Percentiles rank a stretch among this genome's conserved stretches.
phyloP scores from a whole-genome alignment of 2,113 vertebrate genomes.

The Psophia crepitans region DNA sequence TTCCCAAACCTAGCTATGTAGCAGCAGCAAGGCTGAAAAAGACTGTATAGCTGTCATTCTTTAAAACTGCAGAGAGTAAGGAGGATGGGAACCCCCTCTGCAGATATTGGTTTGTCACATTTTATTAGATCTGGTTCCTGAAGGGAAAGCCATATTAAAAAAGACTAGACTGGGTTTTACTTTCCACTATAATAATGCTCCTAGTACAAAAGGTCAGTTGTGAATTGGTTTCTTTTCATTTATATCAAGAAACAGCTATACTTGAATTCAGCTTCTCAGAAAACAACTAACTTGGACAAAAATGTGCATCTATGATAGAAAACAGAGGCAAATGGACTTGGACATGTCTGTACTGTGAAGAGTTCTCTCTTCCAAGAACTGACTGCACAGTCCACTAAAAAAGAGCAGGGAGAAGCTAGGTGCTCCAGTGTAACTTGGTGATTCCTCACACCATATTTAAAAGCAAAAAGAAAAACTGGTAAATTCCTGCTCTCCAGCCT shows the following conservation, averaged over 20 bases:
- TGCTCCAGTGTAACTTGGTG: neutral
- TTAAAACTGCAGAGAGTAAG: neutral
- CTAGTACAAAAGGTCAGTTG: neutral
- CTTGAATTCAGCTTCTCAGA: neutral
- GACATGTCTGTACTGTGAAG: neutral
- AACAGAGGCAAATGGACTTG: neutral
- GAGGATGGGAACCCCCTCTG: neutral
- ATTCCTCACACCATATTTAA: neutral
- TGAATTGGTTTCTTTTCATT: neutral
- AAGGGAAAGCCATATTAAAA: conserved; percentile 1
- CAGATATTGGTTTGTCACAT: neutral
- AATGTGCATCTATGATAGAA: neutral
- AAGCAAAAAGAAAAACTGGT: neutral
- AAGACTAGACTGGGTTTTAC: neutral
- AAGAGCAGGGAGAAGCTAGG: neutral
- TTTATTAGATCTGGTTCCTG: conserved; percentile 15
- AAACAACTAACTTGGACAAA: neutral
- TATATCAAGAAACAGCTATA: neutral
- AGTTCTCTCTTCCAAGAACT: neutral
- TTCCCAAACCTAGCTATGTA: neutral
- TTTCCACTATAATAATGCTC: neutral
- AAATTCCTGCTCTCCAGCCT: neutral
- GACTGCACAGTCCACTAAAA: neutral
- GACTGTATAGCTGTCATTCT: neutral
- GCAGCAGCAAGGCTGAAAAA: neutral